Conservation (phyloP, 2,888 invertebrate genomes). For the Drosophila acutilabella region DNA sequence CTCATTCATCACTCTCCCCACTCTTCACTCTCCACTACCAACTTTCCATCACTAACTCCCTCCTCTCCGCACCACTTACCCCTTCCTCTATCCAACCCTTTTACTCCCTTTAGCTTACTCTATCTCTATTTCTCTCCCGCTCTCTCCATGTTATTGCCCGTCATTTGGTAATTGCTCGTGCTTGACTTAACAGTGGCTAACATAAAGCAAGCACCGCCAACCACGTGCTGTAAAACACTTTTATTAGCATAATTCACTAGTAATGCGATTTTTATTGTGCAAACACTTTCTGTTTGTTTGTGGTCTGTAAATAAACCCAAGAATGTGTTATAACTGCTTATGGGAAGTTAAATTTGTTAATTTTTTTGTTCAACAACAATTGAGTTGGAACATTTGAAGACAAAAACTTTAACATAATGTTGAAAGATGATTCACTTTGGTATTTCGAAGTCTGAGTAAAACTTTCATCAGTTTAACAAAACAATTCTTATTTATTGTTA, state of each 20-base stretch:
- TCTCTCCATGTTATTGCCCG: constrained; percentile 7
- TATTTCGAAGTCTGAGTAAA: too few relatives aligned
- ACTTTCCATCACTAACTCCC: too few relatives aligned
- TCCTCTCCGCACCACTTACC: not conserved
- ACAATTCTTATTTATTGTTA: too few relatives aligned
- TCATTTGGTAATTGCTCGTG: constrained; percentile 18
- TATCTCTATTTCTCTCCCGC: not conserved
- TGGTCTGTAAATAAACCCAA: constrained; percentile 5
- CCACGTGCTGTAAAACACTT: constrained; percentile 22
- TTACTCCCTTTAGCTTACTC: not conserved
- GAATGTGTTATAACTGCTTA: too few relatives aligned
- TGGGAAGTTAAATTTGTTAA: not conserved
- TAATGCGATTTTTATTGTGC: constrained; percentile 27
- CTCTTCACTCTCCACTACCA: not conserved
- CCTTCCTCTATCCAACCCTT: not conserved
- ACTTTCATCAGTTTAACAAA: too few relatives aligned
- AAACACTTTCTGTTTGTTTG: constrained; percentile 12
- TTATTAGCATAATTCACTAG: constrained; percentile 45
- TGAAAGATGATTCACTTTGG: too few relatives aligned
- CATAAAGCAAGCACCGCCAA: constrained; percentile 26
- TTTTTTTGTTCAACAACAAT: constrained; percentile 1
- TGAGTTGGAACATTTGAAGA: not conserved
- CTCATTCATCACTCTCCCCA: not conserved
- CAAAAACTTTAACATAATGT: too few relatives aligned
- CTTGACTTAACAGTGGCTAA: constrained; percentile 36